These are phyloP conservation scores for Phaedon cochleariae DNA, from an alignment of 2,888 invertebrate species.

Conservation along the genomic window DNA sequence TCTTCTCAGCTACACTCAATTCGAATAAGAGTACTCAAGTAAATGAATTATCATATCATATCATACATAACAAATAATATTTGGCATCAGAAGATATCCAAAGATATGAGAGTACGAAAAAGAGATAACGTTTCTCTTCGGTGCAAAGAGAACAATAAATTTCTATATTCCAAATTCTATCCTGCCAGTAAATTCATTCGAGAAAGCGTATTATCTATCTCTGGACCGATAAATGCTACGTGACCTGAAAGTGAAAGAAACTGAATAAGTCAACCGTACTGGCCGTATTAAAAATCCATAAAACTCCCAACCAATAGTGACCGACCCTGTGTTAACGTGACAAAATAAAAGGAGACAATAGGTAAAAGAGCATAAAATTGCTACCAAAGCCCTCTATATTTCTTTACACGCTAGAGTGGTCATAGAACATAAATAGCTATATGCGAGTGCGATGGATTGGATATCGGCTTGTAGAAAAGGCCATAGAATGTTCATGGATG, in stretches of 20 bases:
- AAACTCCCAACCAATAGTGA: background rate
- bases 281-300: conserved; percentile 13
- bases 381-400: background rate
- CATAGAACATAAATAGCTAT: background rate
- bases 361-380: conserved; percentile 14
- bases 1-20: too few species aligned
- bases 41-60: too few species aligned
- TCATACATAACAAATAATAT: too few species aligned
- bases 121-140: too few species aligned
- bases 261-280: background rate
- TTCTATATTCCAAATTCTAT: background rate
- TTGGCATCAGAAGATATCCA: too few species aligned
- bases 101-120: too few species aligned
- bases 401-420: background rate
- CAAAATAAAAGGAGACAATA: conserved; percentile 11
- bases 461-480: background rate
- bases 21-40: too few species aligned
- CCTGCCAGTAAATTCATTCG: background rate
- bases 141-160: background rate
- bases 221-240: background rate
- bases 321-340: background rate
- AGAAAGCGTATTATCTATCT: background rate
- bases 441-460: background rate
- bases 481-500: background rate
- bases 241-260: conserved; percentile 1